Base-by-base conservation (phyloP, 2,113 vertebrate genomes). In the Pipra filicauda region DNA sequence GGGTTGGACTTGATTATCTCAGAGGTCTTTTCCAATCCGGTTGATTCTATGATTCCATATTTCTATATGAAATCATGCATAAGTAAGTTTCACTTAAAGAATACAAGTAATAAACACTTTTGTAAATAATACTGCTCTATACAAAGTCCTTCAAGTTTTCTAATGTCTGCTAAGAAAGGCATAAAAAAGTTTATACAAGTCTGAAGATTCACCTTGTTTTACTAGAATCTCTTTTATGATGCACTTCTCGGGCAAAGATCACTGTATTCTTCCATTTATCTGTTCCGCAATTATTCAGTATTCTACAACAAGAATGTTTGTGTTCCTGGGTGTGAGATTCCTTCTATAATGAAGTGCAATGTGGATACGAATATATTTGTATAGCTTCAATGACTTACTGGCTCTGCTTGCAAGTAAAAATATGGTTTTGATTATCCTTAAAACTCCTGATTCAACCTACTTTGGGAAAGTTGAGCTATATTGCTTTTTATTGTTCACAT, bases 391-490 rank as follows among this genome's bases (percentile, higher is more conserved):
- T 61, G 80, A 78, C 93, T 97, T 96, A 94, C 69, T 97, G 93
- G 95, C 93, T 95, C 79, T 95, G 69, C 95, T 93, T 95, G 73
- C 93, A 96, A 78, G 84, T 96, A 95, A 91, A 97, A 98, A 93
- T 92, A 86, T 96, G 97, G 94, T 93, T 98, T 97, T 95, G 92
- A 98, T 98, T 98, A 97, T 58, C 75, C 66, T 96, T 96, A 95
- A 97, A 98, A 93, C 41, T 97, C 91, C 94, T 88, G 85, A 97
- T 97, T 97, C 93, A 92, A 92, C 77, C 22, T 70, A 89, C 85
- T 96, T 97, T 78, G 88, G 81, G 95, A 85, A 97, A 96, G 65
- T 88, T 91, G 93, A 93, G 88, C 96, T 91, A 66, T 89, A 92
- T 58, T 94, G 75, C 83, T 96, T 96, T 93, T 95, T 88, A 75